Percentiles rank a stretch among this genome's conserved stretches.
Conservation (phyloP, 2,113 vertebrate species). For the Neogobius melanostomus region DNA sequence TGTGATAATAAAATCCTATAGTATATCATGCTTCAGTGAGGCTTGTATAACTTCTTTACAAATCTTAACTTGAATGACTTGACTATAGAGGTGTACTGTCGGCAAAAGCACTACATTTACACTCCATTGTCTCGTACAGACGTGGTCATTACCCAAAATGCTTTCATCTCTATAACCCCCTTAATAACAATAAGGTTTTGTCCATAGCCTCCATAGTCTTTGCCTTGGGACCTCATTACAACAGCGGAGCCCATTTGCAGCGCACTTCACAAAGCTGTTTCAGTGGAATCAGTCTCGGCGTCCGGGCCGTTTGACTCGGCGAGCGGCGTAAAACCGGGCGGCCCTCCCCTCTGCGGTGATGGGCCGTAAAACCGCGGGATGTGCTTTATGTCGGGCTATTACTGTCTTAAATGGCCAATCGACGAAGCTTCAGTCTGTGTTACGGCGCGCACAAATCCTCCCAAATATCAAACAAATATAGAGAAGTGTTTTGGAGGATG, state of each 20-base stretch:
- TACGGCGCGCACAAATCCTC: constrained; percentile 11
- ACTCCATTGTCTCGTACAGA: not conserved
- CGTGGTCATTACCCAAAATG: not conserved
- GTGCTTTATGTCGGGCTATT: constrained; percentile 23
- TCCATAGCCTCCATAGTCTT: constrained; percentile 1
- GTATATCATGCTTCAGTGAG: too few species aligned
- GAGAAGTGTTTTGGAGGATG: not conserved
- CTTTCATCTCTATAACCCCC: not conserved
- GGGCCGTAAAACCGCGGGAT: constrained; percentile 17
- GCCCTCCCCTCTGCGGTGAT: constrained; percentile 26
- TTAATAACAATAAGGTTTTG: not conserved
- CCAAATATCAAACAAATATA: constrained; percentile 1
- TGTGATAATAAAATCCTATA: too few species aligned
- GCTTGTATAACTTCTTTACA: too few species aligned
- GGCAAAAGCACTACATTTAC: not conserved
- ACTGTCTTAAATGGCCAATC: constrained; percentile 10
- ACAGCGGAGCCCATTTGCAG: constrained; percentile 42
- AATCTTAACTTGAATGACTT: too few species aligned
- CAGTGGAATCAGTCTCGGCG: constrained; percentile 44
- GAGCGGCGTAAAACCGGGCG: constrained; percentile 34
- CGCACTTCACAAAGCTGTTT: constrained; percentile 44
- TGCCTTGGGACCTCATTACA: constrained; percentile 32
- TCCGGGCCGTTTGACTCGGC: constrained; percentile 46
- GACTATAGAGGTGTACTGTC: too few species aligned
- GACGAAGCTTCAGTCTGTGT: constrained; percentile 11